phyloP scores from a whole-genome alignment of 2,888 invertebrate genomes.

The Drosophila anomelani region DNA sequence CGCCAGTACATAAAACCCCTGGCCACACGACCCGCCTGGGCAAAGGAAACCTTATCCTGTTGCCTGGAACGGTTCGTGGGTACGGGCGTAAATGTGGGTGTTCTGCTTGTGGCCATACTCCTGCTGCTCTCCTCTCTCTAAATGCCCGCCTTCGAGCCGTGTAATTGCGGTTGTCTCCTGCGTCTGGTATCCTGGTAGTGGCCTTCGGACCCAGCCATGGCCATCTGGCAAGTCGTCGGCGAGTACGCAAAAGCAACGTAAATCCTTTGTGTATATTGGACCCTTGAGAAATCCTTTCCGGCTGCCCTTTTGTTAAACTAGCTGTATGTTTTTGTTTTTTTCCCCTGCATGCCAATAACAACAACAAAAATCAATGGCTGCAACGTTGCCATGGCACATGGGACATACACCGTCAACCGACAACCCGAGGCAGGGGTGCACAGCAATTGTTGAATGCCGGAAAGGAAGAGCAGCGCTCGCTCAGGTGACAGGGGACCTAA shows the following conservation, averaged over 20 bases:
- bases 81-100: constrained; percentile 16
- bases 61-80: constrained; percentile 10
- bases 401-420: constrained; percentile 39
- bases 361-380: constrained; percentile 70
- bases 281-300: constrained; percentile 58
- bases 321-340: constrained; percentile 27
- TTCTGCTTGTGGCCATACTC: constrained; percentile 54
- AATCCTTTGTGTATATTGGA: constrained; percentile 52
- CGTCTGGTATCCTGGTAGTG: constrained; percentile 42
- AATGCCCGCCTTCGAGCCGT: constrained; percentile 10
- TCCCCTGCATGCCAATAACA: constrained; percentile 62
- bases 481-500: constrained; percentile 53
- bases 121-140: constrained; percentile 9
- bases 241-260: constrained; percentile 34
- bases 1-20: constrained; percentile 76
- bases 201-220: constrained; percentile 56
- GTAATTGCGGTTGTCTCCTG: constrained; percentile 22
- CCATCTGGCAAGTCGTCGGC: constrained; percentile 36
- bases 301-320: constrained; percentile 48
- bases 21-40: constrained; percentile 71
- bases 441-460: constrained; percentile 56
- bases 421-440: constrained; percentile 5
- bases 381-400: constrained; percentile 68
- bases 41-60: constrained; percentile 57
- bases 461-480: constrained; percentile 25